Evolutionary conservation across 2,888 invertebrate genomes (phyloP).

Genomic region (Pristionchus maxplancki): DNA sequence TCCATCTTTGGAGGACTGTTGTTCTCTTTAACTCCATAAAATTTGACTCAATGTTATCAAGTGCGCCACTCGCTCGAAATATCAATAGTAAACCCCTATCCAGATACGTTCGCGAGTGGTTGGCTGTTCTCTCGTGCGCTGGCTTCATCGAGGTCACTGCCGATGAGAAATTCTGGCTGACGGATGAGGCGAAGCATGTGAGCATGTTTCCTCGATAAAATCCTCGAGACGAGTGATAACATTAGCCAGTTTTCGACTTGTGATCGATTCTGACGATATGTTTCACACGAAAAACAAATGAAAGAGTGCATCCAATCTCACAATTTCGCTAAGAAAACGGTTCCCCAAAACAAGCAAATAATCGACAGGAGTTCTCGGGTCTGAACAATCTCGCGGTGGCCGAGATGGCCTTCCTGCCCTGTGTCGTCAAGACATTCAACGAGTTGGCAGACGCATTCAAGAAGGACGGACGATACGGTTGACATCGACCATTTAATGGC

Average conservation of each 20-base stretch:
- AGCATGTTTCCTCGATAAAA: neutral
- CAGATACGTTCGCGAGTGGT: constrained; percentile 59
- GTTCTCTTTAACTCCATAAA: neutral
- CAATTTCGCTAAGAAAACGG: no score
- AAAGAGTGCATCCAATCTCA: neutral
- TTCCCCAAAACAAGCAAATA: no score
- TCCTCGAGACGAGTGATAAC: no score
- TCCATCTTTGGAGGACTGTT: neutral
- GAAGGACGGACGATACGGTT: constrained; percentile 48
- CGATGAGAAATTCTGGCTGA: constrained; percentile 59
- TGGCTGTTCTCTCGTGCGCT: constrained; percentile 59
- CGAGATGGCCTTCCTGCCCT: constrained; percentile 45
- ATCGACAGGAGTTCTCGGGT: constrained; percentile 49
- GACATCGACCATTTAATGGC: no score
- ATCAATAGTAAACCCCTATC: neutral
- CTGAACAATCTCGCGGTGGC: constrained; percentile 50
- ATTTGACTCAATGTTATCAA: neutral
- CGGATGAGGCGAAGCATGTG: constrained; percentile 50
- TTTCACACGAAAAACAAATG: no score
- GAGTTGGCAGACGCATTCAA: constrained; percentile 50
- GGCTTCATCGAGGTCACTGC: constrained; percentile 56
- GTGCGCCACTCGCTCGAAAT: neutral
- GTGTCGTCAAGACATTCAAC: constrained; percentile 43
- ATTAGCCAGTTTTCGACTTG: no score
- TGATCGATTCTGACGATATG: no score